phyloP scores from a whole-genome alignment of 2,113 vertebrate species.

The Calidris pygmaea region DNA sequence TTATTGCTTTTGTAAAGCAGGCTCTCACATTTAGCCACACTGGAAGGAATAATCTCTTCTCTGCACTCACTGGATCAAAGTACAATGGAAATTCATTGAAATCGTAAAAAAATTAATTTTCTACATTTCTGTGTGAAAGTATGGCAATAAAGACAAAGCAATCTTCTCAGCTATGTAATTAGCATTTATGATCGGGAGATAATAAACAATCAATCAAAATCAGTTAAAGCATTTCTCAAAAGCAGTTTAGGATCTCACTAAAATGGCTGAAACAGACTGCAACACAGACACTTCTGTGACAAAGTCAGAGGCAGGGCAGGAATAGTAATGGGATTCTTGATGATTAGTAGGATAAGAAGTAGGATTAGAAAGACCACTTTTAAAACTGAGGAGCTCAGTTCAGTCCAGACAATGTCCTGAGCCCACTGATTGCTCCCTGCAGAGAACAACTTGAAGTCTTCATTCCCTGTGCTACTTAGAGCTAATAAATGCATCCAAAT shows the following conservation, averaged over 20 bases:
- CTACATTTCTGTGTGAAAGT: background rate
- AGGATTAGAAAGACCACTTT: conserved; percentile 2
- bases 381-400: background rate
- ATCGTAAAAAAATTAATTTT: conserved; percentile 24
- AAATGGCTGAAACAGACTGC: conserved; percentile 18
- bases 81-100: conserved; percentile 40
- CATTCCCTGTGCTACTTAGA: background rate
- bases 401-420: background rate
- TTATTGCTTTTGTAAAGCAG: conserved; percentile 5
- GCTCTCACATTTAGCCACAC: background rate
- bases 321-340: background rate
- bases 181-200: conserved; percentile 56
- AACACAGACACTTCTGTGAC: background rate
- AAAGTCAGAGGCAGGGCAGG: background rate
- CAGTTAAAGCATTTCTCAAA: conserved; percentile 56
- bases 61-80: conserved; percentile 13
- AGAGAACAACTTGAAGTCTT: conserved; percentile 2
- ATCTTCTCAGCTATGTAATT: conserved; percentile 58
- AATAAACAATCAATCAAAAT: conserved; percentile 28
- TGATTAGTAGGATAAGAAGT: background rate
- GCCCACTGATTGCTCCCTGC: background rate
- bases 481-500: background rate
- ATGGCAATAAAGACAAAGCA: conserved; percentile 32
- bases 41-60: conserved; percentile 26
- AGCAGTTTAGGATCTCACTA: conserved; percentile 33